Percentiles rank a stretch among this genome's conserved stretches.
These are phyloP conservation scores for Corythornis cristatus DNA, from an alignment of 2,113 vertebrate species.

Conservation along the genomic window DNA sequence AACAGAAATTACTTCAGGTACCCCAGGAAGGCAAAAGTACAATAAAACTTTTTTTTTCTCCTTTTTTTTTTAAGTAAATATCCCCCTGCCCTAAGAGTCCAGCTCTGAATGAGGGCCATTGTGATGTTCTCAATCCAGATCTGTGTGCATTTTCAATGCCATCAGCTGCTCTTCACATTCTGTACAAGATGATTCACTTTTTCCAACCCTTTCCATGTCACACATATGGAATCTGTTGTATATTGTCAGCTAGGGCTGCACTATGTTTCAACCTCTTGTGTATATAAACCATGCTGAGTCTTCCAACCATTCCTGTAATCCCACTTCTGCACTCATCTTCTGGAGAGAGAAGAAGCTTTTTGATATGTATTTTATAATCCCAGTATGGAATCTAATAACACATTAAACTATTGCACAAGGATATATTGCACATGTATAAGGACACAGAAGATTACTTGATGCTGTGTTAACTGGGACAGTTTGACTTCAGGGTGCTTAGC, in stretches of 20 bases:
- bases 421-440: background rate
- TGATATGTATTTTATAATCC: background rate
- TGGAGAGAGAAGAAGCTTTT: background rate
- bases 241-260: background rate
- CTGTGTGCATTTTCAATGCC: background rate
- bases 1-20: background rate
- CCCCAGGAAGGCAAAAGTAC: background rate
- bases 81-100: background rate
- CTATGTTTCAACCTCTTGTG: background rate
- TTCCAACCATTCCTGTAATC: background rate
- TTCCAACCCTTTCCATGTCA: background rate
- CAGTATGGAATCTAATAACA: background rate
- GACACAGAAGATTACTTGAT: background rate
- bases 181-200: constrained; percentile 52
- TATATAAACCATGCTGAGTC: background rate
- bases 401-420: background rate
- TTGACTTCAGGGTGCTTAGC: background rate
- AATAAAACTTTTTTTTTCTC: background rate
- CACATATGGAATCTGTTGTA: constrained; percentile 35
- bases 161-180: background rate
- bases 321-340: background rate
- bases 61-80: background rate
- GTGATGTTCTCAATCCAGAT: background rate
- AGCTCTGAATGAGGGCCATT: background rate
- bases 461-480: background rate